Evolutionary conservation across 92 coral and sea anemone species (phyloP).

Genomic region (Palythoa caribaeorum): DNA sequence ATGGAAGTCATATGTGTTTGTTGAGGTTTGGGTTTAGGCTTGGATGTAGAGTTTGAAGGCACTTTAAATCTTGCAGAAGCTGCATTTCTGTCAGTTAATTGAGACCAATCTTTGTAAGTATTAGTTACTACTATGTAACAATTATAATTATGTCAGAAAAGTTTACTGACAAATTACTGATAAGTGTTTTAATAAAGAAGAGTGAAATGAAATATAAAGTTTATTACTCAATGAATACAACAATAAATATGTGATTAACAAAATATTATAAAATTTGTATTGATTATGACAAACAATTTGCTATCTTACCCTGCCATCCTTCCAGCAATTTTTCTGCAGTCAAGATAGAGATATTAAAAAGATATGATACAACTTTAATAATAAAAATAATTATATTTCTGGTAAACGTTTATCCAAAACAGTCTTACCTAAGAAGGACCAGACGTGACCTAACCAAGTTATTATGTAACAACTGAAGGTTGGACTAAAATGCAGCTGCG

Average conservation of each 20-base stretch:
- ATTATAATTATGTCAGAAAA: neutral
- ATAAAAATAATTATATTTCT: no score
- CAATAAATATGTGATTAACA: neutral
- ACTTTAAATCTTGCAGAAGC: constrained; percentile 58
- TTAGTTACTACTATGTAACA: neutral
- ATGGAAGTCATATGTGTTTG: constrained; percentile 83
- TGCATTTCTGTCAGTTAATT: constrained; percentile 64
- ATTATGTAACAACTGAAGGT: no score
- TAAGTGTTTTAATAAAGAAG: neutral
- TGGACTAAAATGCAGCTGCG: no score
- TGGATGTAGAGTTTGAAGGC: constrained; percentile 19
- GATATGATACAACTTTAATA: no score
- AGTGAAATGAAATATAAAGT: neutral
- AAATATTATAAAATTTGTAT: neutral
- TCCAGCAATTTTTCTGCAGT: constrained; percentile 36
- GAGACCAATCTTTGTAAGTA: neutral
- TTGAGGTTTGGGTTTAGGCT: constrained; percentile 75
- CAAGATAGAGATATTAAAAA: neutral
- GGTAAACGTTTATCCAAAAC: no score
- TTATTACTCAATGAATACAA: neutral
- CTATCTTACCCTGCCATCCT: constrained; percentile 37
- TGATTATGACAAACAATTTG: neutral
- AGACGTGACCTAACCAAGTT: no score
- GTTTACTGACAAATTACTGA: neutral
- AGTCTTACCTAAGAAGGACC: no score